Conservation (phyloP, 2,888 invertebrate genomes). For the Brachypterus glaber region DNA sequence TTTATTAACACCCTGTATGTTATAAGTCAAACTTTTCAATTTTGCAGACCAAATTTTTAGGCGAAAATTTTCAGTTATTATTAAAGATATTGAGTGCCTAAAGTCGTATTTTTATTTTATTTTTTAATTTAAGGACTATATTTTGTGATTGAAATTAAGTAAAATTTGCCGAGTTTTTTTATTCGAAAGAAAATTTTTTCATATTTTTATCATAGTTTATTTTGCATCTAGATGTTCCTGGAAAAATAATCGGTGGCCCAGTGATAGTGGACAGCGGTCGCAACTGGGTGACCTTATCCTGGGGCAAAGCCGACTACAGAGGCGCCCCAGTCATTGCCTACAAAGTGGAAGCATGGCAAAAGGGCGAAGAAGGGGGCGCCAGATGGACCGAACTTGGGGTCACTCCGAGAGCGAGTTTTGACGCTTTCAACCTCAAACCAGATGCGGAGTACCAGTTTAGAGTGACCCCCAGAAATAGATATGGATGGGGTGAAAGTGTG, state of each 20-base stretch:
- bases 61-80: too few species aligned
- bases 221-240: constrained; percentile 62
- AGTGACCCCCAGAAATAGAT: constrained; percentile 78
- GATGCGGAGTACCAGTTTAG: constrained; percentile 78
- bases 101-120: too few species aligned
- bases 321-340: constrained; percentile 75
- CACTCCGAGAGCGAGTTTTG: constrained; percentile 68
- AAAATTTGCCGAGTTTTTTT: too few species aligned
- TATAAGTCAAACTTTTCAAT: too few species aligned
- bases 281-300: constrained; percentile 75
- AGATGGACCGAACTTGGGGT: constrained; percentile 75
- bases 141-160: too few species aligned
- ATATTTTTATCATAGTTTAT: too few species aligned
- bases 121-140: too few species aligned
- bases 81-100: too few species aligned
- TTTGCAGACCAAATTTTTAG: too few species aligned
- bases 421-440: constrained; percentile 72
- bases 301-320: constrained; percentile 64
- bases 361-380: constrained; percentile 74
- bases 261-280: constrained; percentile 70
- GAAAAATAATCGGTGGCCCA: constrained; percentile 66
- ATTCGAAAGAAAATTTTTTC: too few species aligned
- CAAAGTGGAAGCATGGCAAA: constrained; percentile 70
- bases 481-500: constrained; percentile 78
- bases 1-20: too few species aligned